Evolutionary conservation across 2,113 vertebrate species (phyloP), one percentile per base, ranked within the genome.

Genomic region (Sander lucioperca): DNA sequence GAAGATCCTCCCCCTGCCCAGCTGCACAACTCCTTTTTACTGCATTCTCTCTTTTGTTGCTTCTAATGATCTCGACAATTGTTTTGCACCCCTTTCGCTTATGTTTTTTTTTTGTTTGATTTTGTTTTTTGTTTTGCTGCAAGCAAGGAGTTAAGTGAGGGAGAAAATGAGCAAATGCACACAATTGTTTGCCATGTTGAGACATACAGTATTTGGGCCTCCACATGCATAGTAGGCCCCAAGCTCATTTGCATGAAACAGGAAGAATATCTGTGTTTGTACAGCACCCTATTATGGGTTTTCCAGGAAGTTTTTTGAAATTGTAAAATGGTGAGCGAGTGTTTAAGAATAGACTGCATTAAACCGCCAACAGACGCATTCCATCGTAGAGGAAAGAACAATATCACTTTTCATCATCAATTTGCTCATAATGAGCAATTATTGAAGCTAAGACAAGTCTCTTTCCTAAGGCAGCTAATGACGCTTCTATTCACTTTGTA

Each of bases 141-240:
- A 74, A 77, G 80, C 74, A 57, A 88, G 74, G 45, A 74, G 69
- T 88, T 91, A 91, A 94, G 88, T 86, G 85, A 89, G 83, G 79
- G 86, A 86, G 84, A 94, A 92, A 91, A 91, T 88, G 72, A 85
- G 65, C 59, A 76, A 74, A 88, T 85, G 80, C 83, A 74, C 84
- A 83, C 80, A 58, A 87, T 80, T 91, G 79, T 89, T 90, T 77
- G 67, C 79, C 66, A 70, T 27, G 70, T 43, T 67, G 72, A 63
- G 89, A 85, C 56, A 53, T 78, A 74, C 70, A 59, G 16, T 58
- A 69, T 19, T 53, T 14, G 79, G 79, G 68, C 71, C 80, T 86
- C 74, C 45, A 50, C 64, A 71, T 62, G 50, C 39, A 0, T 2
- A 6, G 47, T 45, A 6, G 63, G 48, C 72, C 33, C 80, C 78